Conservation (phyloP, 2,113 vertebrate species). For the Etheostoma cragini region DNA sequence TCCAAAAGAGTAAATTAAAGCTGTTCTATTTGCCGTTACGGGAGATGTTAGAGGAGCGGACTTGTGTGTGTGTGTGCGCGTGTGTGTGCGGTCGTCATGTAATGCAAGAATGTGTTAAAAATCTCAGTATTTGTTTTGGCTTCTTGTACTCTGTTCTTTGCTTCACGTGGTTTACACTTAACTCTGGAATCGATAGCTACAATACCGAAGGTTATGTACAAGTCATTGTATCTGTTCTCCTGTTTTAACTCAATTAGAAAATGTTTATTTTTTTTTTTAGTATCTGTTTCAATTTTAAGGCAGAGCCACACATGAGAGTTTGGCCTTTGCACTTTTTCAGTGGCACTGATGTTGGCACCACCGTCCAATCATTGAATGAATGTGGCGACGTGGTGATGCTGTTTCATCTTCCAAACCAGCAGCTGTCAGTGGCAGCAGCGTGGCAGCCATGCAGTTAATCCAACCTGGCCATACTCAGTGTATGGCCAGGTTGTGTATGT, state of each 20-base stretch:
- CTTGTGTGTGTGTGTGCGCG: constrained; percentile 7
- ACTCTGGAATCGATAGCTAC: constrained; percentile 63
- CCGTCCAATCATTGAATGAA: constrained; percentile 56
- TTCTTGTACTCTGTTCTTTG: constrained; percentile 61
- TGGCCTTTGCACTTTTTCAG: constrained; percentile 64
- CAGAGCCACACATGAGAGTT: constrained; percentile 48
- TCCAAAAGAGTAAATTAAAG: constrained; percentile 62
- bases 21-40: constrained; percentile 71
- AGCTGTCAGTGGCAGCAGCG: constrained; percentile 14
- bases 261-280: constrained; percentile 12
- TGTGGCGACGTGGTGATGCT: constrained; percentile 44
- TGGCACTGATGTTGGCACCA: constrained; percentile 58
- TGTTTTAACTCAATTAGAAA: constrained; percentile 53
- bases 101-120: constrained; percentile 49
- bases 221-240: constrained; percentile 43
- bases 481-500: neutral
- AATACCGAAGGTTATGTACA: constrained; percentile 43
- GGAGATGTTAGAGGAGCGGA: constrained; percentile 36
- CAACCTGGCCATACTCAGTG: constrained; percentile 31
- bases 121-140: constrained; percentile 60
- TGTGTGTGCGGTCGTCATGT: neutral
- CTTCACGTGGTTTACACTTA: constrained; percentile 78
- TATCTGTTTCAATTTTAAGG: constrained; percentile 22
- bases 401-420: constrained; percentile 34
- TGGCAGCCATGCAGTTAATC: constrained; percentile 27